Conservation (phyloP, 30 jellyfish, hydroid and myxozoan species). For the Sanderia malayensis region DNA sequence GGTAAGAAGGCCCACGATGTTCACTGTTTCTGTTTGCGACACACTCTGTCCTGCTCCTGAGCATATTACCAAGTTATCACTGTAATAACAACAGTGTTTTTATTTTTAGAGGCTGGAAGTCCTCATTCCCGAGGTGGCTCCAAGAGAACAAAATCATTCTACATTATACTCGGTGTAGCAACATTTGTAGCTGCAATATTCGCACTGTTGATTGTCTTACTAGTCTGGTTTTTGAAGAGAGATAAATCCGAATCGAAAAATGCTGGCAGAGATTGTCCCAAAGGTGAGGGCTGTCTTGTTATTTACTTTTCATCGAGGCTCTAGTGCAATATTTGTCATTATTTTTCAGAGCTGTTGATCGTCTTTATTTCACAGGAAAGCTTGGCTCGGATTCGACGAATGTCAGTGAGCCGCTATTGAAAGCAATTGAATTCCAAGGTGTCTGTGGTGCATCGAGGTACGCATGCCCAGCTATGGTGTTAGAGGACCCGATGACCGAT, state of each 20-base stretch:
- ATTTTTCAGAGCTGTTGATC: too few species aligned
- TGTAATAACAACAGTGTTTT: too few species aligned
- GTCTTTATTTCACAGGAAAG: constrained; percentile 19
- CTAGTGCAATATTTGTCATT: too few species aligned
- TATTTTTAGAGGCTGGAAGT: constrained; percentile 2
- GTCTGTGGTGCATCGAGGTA: constrained; percentile 65
- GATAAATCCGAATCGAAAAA: constrained; percentile 29
- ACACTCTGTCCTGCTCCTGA: too few species aligned
- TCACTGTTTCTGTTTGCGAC: too few species aligned
- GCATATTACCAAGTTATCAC: too few species aligned
- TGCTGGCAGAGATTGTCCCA: too few species aligned
- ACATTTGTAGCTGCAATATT: constrained; percentile 58
- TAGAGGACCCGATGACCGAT: constrained; percentile 27
- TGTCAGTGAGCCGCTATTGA: constrained; percentile 69
- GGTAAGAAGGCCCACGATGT: too few species aligned
- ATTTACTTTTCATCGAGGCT: too few species aligned
- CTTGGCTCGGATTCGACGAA: constrained; percentile 58
- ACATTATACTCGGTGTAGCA: constrained; percentile 75
- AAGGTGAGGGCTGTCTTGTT: too few species aligned
- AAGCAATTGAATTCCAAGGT: constrained; percentile 67
- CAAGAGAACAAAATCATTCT: constrained; percentile 66
- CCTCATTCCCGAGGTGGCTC: constrained; percentile 62
- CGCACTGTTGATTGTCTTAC: constrained; percentile 35
- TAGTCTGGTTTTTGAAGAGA: constrained; percentile 52
- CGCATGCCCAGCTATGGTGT: constrained; percentile 50